These are phyloP conservation scores for Siphlonurus alternatus DNA, from an alignment of 2,888 invertebrate genomes.

Conservation along the genomic window DNA sequence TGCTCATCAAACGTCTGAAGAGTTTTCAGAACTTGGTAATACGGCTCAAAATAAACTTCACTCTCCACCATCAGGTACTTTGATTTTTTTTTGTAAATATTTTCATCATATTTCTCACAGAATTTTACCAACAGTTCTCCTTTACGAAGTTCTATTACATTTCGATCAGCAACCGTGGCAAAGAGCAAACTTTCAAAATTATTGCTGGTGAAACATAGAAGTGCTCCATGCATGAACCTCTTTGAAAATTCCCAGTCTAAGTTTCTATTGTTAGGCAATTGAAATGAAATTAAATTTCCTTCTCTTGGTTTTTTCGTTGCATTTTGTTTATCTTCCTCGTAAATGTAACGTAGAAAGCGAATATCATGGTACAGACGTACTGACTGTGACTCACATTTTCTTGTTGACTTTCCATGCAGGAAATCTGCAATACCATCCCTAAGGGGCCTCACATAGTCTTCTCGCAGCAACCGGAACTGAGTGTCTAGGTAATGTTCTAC, in stretches of 20 bases:
- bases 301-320: slow-evolving; percentile 24
- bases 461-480: slow-evolving; percentile 60
- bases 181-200: slow-evolving; percentile 49
- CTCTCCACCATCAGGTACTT: slow-evolving; percentile 50
- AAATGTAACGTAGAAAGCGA: slow-evolving; percentile 27
- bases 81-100: slow-evolving; percentile 23
- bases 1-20: slow-evolving; percentile 37
- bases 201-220: slow-evolving; percentile 52
- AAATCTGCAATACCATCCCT: slow-evolving; percentile 44
- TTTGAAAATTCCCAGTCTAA: slow-evolving; percentile 33
- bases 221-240: slow-evolving; percentile 49
- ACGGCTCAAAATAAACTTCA: slow-evolving; percentile 66
- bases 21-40: slow-evolving; percentile 53
- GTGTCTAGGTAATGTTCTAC: slow-evolving; percentile 58
- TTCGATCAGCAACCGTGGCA: slow-evolving; percentile 46
- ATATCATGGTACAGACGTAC: slow-evolving; percentile 31
- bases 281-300: slow-evolving; percentile 15
- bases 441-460: slow-evolving; percentile 62
- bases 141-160: slow-evolving; percentile 30
- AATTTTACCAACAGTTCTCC: slow-evolving; percentile 37
- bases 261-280: slow-evolving; percentile 20
- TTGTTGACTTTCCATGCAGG: slow-evolving; percentile 28
- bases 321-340: slow-evolving; percentile 29
- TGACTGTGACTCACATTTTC: slow-evolving; percentile 18
- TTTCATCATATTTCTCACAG: slow-evolving; percentile 16